These are phyloP conservation scores for Leptestheria dahalacensis DNA, from an alignment of 1,140 invertebrate species.

Conservation along the genomic window DNA sequence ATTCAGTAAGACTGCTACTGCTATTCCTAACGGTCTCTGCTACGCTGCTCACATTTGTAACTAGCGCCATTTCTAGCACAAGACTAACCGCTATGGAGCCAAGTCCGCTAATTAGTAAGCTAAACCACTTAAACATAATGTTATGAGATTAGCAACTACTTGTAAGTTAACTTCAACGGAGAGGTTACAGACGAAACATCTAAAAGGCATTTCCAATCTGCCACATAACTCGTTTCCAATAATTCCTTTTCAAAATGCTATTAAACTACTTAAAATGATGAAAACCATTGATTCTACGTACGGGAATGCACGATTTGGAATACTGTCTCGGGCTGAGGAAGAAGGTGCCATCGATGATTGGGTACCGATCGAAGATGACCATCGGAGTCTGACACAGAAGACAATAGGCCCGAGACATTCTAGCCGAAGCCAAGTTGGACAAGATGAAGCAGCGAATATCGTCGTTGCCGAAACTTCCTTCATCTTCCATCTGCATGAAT, in stretches of 20 bases:
- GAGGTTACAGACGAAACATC: too few species aligned
- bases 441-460: constrained; percentile 86
- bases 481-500: constrained; percentile 73
- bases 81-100: too few species aligned
- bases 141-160: too few species aligned
- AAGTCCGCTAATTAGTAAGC: too few species aligned
- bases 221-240: too few species aligned
- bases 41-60: too few species aligned
- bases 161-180: too few species aligned
- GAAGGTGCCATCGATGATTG: constrained; percentile 91
- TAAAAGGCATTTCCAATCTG: too few species aligned
- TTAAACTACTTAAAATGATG: neutral
- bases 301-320: constrained; percentile 65
- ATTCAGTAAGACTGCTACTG: too few species aligned
- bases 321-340: constrained; percentile 86
- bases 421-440: constrained; percentile 68
- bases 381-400: constrained; percentile 76
- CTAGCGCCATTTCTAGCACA: too few species aligned
- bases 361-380: constrained; percentile 90
- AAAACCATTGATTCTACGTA: constrained; percentile 29
- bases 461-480: constrained; percentile 91
- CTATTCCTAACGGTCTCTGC: too few species aligned
- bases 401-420: constrained; percentile 66
- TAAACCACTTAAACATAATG: too few species aligned
- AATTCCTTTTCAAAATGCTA: neutral